phyloP scores from a whole-genome alignment of 2,888 invertebrate species.

The Leptarthrus brevirostris region DNA sequence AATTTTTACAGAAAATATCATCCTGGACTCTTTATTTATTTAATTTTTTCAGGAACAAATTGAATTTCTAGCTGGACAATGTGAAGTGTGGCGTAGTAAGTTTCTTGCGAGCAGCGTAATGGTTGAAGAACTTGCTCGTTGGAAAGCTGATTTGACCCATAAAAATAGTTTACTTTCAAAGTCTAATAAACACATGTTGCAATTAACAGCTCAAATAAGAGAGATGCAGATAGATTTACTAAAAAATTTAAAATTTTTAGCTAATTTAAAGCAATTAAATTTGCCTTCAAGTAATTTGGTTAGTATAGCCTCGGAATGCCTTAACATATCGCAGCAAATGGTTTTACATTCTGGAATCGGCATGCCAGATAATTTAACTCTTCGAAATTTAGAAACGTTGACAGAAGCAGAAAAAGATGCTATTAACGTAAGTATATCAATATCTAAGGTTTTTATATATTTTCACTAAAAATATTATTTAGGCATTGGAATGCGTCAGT shows the following conservation, averaged over 20 bases:
- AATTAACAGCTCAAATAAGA: constrained; percentile 65
- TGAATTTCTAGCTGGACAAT: constrained; percentile 92
- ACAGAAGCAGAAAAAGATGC: constrained; percentile 65
- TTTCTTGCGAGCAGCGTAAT: constrained; percentile 94
- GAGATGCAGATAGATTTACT: constrained; percentile 65
- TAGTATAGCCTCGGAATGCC: constrained; percentile 64
- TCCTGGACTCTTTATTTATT: constrained; percentile 20
- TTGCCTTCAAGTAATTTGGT: constrained; percentile 64
- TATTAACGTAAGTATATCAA: constrained; percentile 58
- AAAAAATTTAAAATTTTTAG: constrained; percentile 65
- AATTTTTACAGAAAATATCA: constrained; percentile 48
- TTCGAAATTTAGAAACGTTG: constrained; percentile 61
- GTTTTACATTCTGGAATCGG: constrained; percentile 66
- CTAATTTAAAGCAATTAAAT: constrained; percentile 64
- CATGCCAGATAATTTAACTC: constrained; percentile 63
- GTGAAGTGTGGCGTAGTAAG: constrained; percentile 97
- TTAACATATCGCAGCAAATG: constrained; percentile 66
- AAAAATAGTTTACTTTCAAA: constrained; percentile 65
- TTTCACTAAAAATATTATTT: not conserved
- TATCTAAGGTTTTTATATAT: not conserved
- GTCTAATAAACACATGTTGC: constrained; percentile 63
- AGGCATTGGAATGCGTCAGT: constrained; percentile 63
- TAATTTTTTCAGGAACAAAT: constrained; percentile 77
- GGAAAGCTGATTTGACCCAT: constrained; percentile 83
- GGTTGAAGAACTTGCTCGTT: constrained; percentile 90